A percentile compares a stretch with the other conserved stretches of the same genome.
Evolutionary conservation across 2,888 invertebrate genomes (phyloP).

Genomic region (Andrena trimmerana): DNA sequence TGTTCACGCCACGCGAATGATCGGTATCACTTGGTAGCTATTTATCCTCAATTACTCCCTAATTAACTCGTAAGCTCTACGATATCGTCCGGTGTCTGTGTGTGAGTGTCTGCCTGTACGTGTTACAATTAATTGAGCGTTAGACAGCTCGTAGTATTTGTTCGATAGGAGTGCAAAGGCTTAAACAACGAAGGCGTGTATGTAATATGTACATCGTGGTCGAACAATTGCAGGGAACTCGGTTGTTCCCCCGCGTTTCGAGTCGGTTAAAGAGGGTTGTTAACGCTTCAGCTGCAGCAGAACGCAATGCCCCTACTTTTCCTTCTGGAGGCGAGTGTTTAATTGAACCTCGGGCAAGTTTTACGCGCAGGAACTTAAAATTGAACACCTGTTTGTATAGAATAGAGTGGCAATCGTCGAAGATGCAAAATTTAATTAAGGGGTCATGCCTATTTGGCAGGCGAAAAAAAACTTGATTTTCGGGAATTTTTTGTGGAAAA

Average conservation of each 20-base stretch:
- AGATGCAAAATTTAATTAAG: background rate
- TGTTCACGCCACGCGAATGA: background rate
- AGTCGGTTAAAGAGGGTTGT: background rate
- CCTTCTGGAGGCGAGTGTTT: too few relatives aligned
- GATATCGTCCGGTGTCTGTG: conserved; percentile 14
- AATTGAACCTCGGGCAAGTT: too few relatives aligned
- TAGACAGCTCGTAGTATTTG: conserved; percentile 58
- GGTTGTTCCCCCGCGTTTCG: conserved; percentile 15
- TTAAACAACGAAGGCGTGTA: conserved; percentile 57
- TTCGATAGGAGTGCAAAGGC: conserved; percentile 61
- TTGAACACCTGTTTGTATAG: too few relatives aligned
- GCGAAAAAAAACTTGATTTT: too few relatives aligned
- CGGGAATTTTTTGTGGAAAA: too few relatives aligned
- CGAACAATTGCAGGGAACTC: conserved; percentile 21
- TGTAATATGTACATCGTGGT: conserved; percentile 44
- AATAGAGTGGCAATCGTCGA: too few relatives aligned
- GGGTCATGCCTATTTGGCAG: too few relatives aligned
- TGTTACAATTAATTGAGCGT: conserved; percentile 62
- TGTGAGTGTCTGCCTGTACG: conserved; percentile 2
- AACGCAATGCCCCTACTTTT: background rate
- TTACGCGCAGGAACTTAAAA: too few relatives aligned
- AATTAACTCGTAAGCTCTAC: conserved; percentile 41
- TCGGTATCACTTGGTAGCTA: conserved; percentile 35
- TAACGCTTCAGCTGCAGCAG: conserved; percentile 23
- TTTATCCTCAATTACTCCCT: conserved; percentile 6